Conservation (phyloP, 2,113 vertebrate genomes). For the Ochotona curzoniae region DNA sequence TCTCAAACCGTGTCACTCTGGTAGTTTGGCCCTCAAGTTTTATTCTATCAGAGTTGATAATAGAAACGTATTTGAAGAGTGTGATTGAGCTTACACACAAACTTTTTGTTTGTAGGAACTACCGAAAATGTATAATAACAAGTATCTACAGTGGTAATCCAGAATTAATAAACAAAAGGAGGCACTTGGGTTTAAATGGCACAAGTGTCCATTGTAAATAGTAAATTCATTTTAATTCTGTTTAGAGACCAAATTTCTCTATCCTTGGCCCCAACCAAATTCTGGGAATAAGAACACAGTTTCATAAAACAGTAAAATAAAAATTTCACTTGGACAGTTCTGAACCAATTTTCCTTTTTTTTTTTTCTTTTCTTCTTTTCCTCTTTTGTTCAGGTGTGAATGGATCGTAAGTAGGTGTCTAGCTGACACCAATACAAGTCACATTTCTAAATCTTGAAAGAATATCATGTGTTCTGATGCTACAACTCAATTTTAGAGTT, state of each 20-base stretch:
- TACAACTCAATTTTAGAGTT: not conserved
- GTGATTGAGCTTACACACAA: not conserved
- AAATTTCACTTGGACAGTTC: not conserved
- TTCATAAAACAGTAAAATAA: not conserved
- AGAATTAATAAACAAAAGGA: not conserved
- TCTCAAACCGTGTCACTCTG: not conserved
- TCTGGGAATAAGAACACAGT: not conserved
- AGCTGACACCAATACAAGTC: not conserved
- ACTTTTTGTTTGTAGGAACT: conserved; percentile 2
- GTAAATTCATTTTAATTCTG: not conserved
- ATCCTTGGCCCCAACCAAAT: not conserved
- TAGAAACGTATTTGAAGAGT: conserved; percentile 10
- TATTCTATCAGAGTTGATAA: not conserved
- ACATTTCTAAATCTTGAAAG: not conserved
- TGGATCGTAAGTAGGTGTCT: not conserved
- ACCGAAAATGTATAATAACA: not conserved
- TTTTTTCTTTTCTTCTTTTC: not conserved
- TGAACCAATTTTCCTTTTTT: not conserved
- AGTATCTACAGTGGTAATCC: not conserved
- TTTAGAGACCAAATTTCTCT: conserved; percentile 42
- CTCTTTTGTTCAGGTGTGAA: not conserved
- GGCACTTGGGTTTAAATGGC: not conserved
- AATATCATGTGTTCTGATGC: not conserved
- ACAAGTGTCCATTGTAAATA: not conserved
- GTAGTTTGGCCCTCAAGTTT: not conserved